Evolutionary conservation across 2,797 vertebrate genomes (phyloP), one percentile per base, ranked within the genome.

Genomic region (Brachyalestes nurse): DNA sequence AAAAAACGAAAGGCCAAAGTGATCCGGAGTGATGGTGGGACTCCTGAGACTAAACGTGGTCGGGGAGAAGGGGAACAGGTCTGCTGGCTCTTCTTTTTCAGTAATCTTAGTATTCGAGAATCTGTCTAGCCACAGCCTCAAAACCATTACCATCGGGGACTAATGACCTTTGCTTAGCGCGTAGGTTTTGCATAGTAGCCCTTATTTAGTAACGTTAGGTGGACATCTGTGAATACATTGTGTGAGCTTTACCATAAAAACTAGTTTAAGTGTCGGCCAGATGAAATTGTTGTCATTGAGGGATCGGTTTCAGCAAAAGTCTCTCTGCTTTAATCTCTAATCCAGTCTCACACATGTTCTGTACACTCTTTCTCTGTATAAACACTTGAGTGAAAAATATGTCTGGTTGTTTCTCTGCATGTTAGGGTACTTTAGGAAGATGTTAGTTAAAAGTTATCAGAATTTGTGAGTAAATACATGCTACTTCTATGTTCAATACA

Each of bases 1-100:
- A 98, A 99, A 92, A 99, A 98, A 85, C 91, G 97, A 78, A 99
- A 99, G 78, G 94, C 97, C 7, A 99, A 99, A 91, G 97, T 99
- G 62, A 93, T 98, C 86, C 95, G 97, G 47, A 96, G 89, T 0
- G 97, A 99, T 5, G 95, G 94, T 61, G 92, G 90, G 6, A 95
- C 95, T 0, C 87, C 94, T 0, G 98, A 98, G 85, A 93, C 92
- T 86, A 99, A 98, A 90, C 90, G 96, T 23, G 91, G 88, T 84
- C 95, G 96, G 1, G 92, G 87, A 0, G 98, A 99, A 0, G 86
- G 83, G 0, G 96, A 97, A 23, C 96, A 95, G 95, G 97, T 96
- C 74, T 73, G 79, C 71, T n/a, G 17, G 1, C n/a, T 38, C 19
- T 58, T 12, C n/a, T 21, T 5, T 16, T 13, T 38, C n/a, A 16